Conservation (phyloP, 53 echinoderm and acorn worm species). For the Holothuria scabra region DNA sequence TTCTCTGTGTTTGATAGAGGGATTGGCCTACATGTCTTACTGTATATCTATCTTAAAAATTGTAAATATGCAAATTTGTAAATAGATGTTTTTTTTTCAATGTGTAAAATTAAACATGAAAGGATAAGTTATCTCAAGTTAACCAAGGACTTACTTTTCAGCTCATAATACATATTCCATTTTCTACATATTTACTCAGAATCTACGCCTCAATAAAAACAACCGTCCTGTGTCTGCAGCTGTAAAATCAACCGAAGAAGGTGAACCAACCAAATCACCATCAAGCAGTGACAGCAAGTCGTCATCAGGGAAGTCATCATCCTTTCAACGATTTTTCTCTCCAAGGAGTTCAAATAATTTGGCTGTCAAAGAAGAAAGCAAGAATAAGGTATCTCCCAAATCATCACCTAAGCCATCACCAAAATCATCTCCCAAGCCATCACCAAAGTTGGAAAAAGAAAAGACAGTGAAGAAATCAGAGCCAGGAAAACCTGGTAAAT, state of each 20-base stretch:
- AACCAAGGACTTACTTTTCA: too few species aligned
- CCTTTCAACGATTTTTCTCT: not conserved
- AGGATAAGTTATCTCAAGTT: too few species aligned
- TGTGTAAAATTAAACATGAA: too few species aligned
- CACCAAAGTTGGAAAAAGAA: not conserved
- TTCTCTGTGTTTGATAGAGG: too few species aligned
- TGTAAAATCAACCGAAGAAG: not conserved
- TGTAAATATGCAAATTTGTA: too few species aligned
- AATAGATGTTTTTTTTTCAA: too few species aligned
- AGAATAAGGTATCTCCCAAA: not conserved
- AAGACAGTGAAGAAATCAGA: not conserved
- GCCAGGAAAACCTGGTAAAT: too few species aligned
- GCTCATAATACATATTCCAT: too few species aligned
- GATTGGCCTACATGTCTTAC: too few species aligned
- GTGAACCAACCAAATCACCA: not conserved
- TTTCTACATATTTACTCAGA: not conserved
- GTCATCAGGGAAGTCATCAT: not conserved
- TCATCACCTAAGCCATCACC: not conserved
- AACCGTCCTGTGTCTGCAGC: slow-evolving; percentile 3
- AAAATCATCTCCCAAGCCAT: too few species aligned
- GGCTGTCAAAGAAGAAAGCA: not conserved
- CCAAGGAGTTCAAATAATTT: not conserved
- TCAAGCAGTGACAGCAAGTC: not conserved
- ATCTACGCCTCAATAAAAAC: not conserved
- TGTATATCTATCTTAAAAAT: too few species aligned